Evolutionary conservation across 2,113 vertebrate genomes (phyloP).

Genomic region (Cacatua alba): DNA sequence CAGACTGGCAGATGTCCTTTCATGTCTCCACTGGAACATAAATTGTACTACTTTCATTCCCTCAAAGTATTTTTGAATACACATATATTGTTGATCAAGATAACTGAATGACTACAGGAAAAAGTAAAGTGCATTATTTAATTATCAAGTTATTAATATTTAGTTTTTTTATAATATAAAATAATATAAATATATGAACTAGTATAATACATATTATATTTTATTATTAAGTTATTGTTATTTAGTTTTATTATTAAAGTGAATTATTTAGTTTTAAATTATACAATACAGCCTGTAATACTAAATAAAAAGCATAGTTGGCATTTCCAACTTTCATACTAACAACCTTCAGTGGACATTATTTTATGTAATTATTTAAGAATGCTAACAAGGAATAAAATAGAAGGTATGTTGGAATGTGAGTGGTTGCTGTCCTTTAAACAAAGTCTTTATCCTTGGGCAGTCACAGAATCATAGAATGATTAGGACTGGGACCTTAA

Average conservation of each 20-base stretch:
- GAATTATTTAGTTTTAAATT: neutral
- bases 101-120: too few relatives aligned
- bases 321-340: neutral
- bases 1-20: neutral
- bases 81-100: too few relatives aligned
- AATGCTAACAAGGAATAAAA: neutral
- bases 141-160: too few relatives aligned
- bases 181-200: too few relatives aligned
- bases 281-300: neutral
- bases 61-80: neutral
- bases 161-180: neutral
- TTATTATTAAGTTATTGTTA: neutral
- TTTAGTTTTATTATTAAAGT: too few relatives aligned
- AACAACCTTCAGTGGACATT: neutral
- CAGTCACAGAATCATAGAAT: neutral
- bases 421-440: neutral
- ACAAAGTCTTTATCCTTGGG: neutral
- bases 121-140: too few relatives aligned
- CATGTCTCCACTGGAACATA: neutral
- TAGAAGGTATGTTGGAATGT: neutral
- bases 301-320: neutral
- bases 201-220: neutral
- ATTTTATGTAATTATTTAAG: neutral
- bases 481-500: neutral
- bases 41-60: neutral